Percentiles rank a stretch among this genome's conserved stretches.
Evolutionary conservation across 1,140 invertebrate genomes (phyloP).

Genomic region (Bombus haemorrhoidalis): DNA sequence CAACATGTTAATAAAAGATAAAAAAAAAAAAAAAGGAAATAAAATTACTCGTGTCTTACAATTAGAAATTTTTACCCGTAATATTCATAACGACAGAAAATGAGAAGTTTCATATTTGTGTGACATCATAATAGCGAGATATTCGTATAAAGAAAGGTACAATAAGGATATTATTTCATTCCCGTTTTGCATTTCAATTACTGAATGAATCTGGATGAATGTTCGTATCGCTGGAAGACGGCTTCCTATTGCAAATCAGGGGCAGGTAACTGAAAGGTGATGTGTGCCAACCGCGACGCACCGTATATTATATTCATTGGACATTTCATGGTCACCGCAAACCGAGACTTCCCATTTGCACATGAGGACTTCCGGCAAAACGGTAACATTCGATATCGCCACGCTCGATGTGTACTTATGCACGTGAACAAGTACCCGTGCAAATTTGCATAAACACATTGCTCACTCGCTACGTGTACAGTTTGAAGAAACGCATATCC

Average conservation of each 20-base stretch:
- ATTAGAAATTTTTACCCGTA: background rate
- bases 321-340: slow-evolving; percentile 73
- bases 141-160: no score
- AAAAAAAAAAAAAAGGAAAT: no score
- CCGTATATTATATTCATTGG: slow-evolving; percentile 68
- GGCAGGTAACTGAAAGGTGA: background rate
- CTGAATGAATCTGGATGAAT: background rate
- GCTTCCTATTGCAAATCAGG: background rate
- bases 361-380: slow-evolving; percentile 24
- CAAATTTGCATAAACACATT: slow-evolving; percentile 51
- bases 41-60: background rate
- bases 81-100: background rate
- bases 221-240: background rate
- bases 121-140: background rate
- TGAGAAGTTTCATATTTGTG: background rate
- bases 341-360: slow-evolving; percentile 52
- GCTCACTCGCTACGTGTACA: slow-evolving; percentile 9
- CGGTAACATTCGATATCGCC: slow-evolving; percentile 47
- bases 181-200: background rate
- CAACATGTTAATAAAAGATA: no score
- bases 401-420: slow-evolving; percentile 34
- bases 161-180: no score
- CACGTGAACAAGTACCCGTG: slow-evolving; percentile 35
- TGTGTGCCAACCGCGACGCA: slow-evolving; percentile 19
- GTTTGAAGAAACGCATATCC: slow-evolving; percentile 40